Evolutionary conservation across 2,888 invertebrate genomes (phyloP).

Genomic region (Aphelenchoides bicaudatus): DNA sequence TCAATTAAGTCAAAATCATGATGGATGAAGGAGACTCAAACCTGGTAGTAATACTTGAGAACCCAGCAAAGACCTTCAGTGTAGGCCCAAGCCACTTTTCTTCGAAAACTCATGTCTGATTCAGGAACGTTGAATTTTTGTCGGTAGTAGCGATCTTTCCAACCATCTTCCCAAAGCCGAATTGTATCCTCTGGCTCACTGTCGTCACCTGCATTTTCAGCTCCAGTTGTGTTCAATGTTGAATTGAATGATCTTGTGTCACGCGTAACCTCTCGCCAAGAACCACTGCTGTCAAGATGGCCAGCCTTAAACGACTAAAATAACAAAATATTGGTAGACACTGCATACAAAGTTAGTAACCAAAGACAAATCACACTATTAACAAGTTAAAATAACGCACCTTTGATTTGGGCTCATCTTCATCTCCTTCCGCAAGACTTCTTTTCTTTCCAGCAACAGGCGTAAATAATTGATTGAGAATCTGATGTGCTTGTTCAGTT

Average conservation of each 20-base stretch:
- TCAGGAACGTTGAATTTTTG: constrained; percentile 62
- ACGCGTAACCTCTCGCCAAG: constrained; percentile 10
- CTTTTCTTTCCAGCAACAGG: constrained; percentile 8
- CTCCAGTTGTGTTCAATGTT: constrained; percentile 10
- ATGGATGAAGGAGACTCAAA: constrained; percentile 20
- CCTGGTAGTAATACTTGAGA: constrained; percentile 90
- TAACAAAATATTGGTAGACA: constrained; percentile 11
- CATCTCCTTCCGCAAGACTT: neutral
- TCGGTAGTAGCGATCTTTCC: constrained; percentile 81
- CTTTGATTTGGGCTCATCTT: constrained; percentile 21
- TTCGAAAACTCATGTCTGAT: constrained; percentile 72
- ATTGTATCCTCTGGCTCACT: constrained; percentile 53
- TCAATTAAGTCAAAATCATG: neutral
- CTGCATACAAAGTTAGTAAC: neutral
- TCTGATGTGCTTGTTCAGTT: constrained; percentile 1
- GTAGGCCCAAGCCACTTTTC: constrained; percentile 78
- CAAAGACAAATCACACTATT: constrained; percentile 7
- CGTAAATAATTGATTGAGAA: neutral
- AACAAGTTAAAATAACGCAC: constrained; percentile 18
- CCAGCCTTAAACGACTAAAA: constrained; percentile 42
- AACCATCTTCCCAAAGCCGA: constrained; percentile 80
- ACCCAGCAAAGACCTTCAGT: constrained; percentile 97
- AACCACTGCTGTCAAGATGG: neutral
- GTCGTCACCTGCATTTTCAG: constrained; percentile 36
- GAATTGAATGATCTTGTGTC: constrained; percentile 8